Conservation (phyloP, 2,888 invertebrate species). For the Steinernema hermaphroditum region DNA sequence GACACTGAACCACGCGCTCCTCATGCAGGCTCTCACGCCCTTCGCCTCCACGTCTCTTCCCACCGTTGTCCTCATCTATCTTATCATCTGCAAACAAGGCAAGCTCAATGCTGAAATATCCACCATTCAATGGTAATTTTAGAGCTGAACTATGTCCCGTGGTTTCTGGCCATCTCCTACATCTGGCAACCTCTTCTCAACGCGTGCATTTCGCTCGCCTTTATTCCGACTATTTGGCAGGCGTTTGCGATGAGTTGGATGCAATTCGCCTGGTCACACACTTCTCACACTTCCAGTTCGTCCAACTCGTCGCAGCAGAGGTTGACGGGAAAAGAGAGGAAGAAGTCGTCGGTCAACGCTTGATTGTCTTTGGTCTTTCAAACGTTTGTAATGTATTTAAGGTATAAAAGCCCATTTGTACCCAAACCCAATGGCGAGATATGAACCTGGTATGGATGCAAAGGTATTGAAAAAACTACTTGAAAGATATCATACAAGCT, state of each 20-base stretch:
- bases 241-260: not conserved
- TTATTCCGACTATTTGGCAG: slow-evolving; percentile 7
- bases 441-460: too few relatives aligned
- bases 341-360: not conserved
- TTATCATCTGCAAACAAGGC: not conserved
- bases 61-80: not conserved
- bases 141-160: slow-evolving; percentile 12
- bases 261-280: not conserved
- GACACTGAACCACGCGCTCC: slow-evolving; percentile 3
- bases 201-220: slow-evolving; percentile 1
- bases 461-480: too few relatives aligned
- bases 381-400: not conserved
- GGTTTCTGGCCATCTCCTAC: slow-evolving; percentile 3
- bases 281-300: not conserved
- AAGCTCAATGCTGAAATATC: not conserved
- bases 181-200: slow-evolving; percentile 7
- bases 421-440: too few relatives aligned
- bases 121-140: too few relatives aligned
- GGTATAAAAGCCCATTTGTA: not conserved
- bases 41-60: not conserved
- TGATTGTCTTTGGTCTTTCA: not conserved
- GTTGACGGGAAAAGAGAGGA: not conserved
- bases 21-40: not conserved
- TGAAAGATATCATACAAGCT: too few relatives aligned
- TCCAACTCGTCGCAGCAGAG: slow-evolving; percentile 8